These are phyloP conservation scores for Schizopygopsis malacanthus DNA, from an alignment of 2,797 vertebrate species.

Conservation along the genomic window DNA sequence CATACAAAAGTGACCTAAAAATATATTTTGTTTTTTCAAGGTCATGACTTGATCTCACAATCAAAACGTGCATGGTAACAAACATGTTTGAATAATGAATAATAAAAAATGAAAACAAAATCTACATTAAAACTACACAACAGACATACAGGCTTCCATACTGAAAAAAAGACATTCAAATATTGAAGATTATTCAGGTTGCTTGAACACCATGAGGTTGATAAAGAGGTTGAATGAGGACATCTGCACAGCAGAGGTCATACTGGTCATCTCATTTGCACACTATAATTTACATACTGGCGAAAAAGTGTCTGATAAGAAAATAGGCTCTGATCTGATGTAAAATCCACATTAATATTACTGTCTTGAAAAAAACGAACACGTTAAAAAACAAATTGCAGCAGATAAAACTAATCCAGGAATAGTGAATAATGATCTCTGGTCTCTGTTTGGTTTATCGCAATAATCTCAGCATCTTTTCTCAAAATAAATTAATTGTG, in stretches of 20 bases:
- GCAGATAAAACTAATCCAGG: slow-evolving; percentile 15
- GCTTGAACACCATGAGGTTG: slow-evolving; percentile 9
- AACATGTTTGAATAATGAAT: neutral
- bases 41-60: neutral
- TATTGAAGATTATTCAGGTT: slow-evolving; percentile 7
- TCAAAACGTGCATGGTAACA: neutral
- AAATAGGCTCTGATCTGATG: slow-evolving; percentile 29
- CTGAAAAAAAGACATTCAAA: neutral
- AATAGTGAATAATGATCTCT: slow-evolving; percentile 9
- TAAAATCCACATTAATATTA: slow-evolving; percentile 23
- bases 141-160: neutral
- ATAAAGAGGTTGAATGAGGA: slow-evolving; percentile 48
- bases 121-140: neutral
- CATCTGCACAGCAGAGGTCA: slow-evolving; percentile 47
- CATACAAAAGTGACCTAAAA: too few species aligned
- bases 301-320: slow-evolving; percentile 51
- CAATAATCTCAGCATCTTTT: neutral
- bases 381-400: slow-evolving; percentile 24
- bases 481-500: neutral
- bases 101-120: neutral
- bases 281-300: slow-evolving; percentile 56
- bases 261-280: slow-evolving; percentile 58
- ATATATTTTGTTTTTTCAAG: too few species aligned
- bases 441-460: slow-evolving; percentile 26
- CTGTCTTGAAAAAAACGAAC: slow-evolving; percentile 4